phyloP scores from a whole-genome alignment of 1,140 invertebrate genomes.

The Ganaspis sp. region DNA sequence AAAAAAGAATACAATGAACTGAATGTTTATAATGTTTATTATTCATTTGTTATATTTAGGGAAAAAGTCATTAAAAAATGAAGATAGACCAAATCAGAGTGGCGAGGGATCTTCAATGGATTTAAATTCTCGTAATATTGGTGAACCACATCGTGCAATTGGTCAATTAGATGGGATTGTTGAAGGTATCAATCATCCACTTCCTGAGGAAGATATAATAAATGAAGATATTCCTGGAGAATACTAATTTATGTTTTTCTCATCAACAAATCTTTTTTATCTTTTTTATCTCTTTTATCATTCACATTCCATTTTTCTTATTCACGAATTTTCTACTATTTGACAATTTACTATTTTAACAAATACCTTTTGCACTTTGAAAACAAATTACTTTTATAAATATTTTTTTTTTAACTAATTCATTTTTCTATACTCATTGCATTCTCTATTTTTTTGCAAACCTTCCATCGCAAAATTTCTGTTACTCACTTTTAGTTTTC shows the following conservation, averaged over 20 bases:
- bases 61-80: conserved; percentile 51
- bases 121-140: not conserved
- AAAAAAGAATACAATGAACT: too few relatives aligned
- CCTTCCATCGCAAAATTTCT: not conserved
- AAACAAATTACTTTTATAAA: not conserved
- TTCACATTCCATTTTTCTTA: too few relatives aligned
- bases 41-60: conserved; percentile 37
- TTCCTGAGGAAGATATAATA: not conserved
- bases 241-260: not conserved
- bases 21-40: too few relatives aligned
- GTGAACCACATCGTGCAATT: conserved; percentile 4
- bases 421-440: not conserved
- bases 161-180: conserved; percentile 46
- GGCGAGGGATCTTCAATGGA: conserved; percentile 44
- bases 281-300: too few relatives aligned
- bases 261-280: too few relatives aligned
- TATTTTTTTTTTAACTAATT: not conserved
- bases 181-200: conserved; percentile 46
- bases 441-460: not conserved
- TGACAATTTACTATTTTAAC: too few relatives aligned
- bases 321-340: too few relatives aligned
- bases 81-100: conserved; percentile 49
- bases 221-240: not conserved
- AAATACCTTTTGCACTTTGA: too few relatives aligned
- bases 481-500: not conserved